Evolutionary conservation across 2,797 vertebrate species (phyloP), one percentile per base, ranked within the genome.

Genomic region (Picus viridis): DNA sequence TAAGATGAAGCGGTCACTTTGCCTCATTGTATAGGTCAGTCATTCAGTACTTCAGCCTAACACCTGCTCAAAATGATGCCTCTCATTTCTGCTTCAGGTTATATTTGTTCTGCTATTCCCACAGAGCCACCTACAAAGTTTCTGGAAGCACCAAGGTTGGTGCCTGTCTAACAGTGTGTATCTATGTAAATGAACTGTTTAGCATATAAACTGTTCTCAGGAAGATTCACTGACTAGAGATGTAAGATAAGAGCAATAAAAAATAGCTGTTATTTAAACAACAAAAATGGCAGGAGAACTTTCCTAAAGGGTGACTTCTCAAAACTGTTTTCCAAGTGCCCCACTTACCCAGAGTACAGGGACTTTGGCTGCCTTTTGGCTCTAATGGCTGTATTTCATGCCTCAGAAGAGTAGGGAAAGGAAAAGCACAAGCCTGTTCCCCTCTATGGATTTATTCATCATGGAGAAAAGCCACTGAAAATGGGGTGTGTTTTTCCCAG

Each of bases 381-480:
- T 73, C 23, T n/a, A 64, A 68, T 62, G 11, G 27, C 54, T 88
- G 36, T 47, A 32, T 89, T 64, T 91, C 89, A 64, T 58, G 43
- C 16, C 83, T 79, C 75, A 88, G 71, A 91, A 92, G 64, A 90
- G 36, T 47, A 79, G 80, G 88, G 78, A 78, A 87, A 81, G 59
- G 73, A 93, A 90, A 94, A 94, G 39, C 61, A 91, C 45, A 68
- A 79, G 62, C 20, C 34, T 75, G 30, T 72, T 86, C 67, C 53
- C 43, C 77, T 92, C 87, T 88, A 34, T 67, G 67, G 83, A 89
- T 94, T 93, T 89, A 92, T 95, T 94, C 94, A 94, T 93, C 73
- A 89, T 49, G 58, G 92, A 93, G 90, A 81, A 88, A 92, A 89
- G 84, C 80, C 85, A 91, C 92, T 92, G 87, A 93, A 96, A 96